A percentile compares a stretch with the other conserved stretches of the same genome.
These are phyloP conservation scores for Icerya purchasi DNA, from an alignment of 2,888 invertebrate species.

Conservation along the genomic window DNA sequence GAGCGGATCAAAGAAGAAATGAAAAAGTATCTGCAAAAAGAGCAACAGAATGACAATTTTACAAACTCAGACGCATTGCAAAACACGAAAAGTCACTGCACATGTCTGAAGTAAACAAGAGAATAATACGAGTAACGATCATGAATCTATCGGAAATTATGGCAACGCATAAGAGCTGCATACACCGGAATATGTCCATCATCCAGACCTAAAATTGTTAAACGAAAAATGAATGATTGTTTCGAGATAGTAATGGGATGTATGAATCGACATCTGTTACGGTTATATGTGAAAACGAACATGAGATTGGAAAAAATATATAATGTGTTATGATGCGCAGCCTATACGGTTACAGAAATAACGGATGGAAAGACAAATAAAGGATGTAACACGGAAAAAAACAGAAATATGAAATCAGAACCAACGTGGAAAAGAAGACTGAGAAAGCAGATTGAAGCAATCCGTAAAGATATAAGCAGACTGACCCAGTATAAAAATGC, in stretches of 20 bases:
- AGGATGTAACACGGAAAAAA: too few relatives aligned
- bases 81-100: neutral
- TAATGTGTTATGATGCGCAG: neutral
- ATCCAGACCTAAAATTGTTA: neutral
- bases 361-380: too few relatives aligned
- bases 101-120: neutral
- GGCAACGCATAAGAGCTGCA: neutral
- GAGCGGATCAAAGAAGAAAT: neutral
- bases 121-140: neutral
- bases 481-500: too few relatives aligned
- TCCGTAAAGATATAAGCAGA: too few relatives aligned
- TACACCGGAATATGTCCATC: neutral
- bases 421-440: too few relatives aligned
- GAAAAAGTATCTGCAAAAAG: neutral
- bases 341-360: too few relatives aligned
- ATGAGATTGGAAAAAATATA: neutral
- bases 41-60: neutral
- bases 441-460: too few relatives aligned
- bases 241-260: neutral
- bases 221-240: neutral
- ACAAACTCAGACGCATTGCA: neutral
- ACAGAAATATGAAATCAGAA: too few relatives aligned
- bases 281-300: neutral
- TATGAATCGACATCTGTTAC: neutral
- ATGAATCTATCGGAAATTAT: neutral